phyloP scores from a whole-genome alignment of 2,888 invertebrate genomes.

The Diarsia dahlii region DNA sequence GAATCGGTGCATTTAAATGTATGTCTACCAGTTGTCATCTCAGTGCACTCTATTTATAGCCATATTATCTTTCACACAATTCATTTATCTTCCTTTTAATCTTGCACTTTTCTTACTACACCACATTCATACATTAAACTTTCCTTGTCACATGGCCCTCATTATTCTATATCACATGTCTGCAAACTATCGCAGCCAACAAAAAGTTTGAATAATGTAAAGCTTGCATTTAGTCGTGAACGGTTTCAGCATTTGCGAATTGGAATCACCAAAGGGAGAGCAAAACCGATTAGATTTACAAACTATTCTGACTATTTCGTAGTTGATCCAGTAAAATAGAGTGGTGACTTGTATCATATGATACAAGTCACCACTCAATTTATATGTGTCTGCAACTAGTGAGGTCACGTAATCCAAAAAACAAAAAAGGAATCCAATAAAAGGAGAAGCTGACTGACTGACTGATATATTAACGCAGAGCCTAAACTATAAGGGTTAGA shows the following conservation, averaged over 20 bases:
- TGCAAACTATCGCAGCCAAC: slow-evolving; percentile 1
- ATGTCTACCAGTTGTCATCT: not conserved
- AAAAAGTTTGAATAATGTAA: slow-evolving; percentile 24
- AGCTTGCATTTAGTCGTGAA: not conserved
- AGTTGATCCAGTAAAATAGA: slow-evolving; percentile 13
- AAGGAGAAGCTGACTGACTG: too few relatives aligned
- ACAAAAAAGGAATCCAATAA: too few relatives aligned
- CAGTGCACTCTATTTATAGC: not conserved
- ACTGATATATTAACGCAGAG: too few relatives aligned
- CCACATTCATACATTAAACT: slow-evolving; percentile 10
- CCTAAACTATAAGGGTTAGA: too few relatives aligned
- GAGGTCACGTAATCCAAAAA: not conserved
- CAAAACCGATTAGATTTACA: slow-evolving; percentile 19
- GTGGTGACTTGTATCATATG: not conserved
- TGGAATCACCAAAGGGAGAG: not conserved
- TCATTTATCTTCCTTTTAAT: slow-evolving; percentile 30
- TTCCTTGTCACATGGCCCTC: not conserved
- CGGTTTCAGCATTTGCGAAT: not conserved
- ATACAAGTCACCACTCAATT: too few relatives aligned
- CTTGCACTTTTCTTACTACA: not conserved
- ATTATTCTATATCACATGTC: slow-evolving; percentile 29
- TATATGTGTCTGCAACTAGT: not conserved
- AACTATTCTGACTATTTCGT: slow-evolving; percentile 1
- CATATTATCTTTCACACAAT: slow-evolving; percentile 18
- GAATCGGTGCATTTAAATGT: not conserved